Percentiles rank a stretch among this genome's conserved stretches.
phyloP scores from a whole-genome alignment of 2,797 vertebrate species.

The Characodon lateralis region DNA sequence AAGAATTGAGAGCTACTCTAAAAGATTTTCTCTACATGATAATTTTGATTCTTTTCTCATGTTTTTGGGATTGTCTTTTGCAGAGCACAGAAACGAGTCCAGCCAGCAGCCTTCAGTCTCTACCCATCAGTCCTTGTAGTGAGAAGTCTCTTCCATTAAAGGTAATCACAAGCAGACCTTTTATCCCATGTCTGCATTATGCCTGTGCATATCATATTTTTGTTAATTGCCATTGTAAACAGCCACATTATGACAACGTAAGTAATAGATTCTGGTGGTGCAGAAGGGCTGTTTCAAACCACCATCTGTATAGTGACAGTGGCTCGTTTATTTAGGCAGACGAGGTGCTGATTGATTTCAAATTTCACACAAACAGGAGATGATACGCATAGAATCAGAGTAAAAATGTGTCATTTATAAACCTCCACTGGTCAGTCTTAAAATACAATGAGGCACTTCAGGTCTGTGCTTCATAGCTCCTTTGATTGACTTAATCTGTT shows the following conservation, averaged over 20 bases:
- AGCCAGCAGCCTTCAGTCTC: conserved; percentile 90
- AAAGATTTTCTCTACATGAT: not conserved
- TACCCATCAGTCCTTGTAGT: conserved; percentile 93
- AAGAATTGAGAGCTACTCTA: not conserved
- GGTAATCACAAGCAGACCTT: conserved; percentile 78
- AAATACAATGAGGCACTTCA: conserved; percentile 1
- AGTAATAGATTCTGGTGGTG: not conserved
- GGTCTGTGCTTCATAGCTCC: not conserved
- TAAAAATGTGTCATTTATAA: not conserved
- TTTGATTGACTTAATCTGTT: conserved; percentile 2
- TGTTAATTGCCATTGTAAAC: not conserved
- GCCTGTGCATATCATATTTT: not conserved
- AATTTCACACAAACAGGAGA: conserved; percentile 6
- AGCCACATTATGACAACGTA: not conserved
- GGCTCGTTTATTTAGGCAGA: not conserved
- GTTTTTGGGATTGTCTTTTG: conserved; percentile 57
- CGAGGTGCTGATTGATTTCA: not conserved
- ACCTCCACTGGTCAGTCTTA: not conserved
- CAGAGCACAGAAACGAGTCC: conserved; percentile 95
- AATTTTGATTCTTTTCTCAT: conserved; percentile 8
- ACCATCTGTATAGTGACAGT: not conserved
- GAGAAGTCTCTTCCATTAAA: conserved; percentile 91
- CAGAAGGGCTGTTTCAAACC: not conserved
- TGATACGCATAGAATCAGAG: not conserved
- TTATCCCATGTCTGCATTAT: not conserved